Percentiles rank a stretch among this genome's conserved stretches.
Conservation (phyloP, 2,797 vertebrate species). For the Liasis olivaceus region DNA sequence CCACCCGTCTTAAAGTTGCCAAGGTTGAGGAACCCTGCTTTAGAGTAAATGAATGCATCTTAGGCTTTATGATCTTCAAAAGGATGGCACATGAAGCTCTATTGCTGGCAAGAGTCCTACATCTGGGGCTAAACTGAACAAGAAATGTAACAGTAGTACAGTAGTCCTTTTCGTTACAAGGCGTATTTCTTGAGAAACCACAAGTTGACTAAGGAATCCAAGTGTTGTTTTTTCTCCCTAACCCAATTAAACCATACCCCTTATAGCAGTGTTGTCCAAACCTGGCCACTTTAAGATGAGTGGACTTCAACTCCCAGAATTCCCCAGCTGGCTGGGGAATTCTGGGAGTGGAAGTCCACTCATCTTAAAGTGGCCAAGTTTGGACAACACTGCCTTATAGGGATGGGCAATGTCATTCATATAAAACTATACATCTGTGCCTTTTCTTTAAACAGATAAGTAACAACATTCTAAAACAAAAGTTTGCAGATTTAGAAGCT, state of each 20-base stretch:
- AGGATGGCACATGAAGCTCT: neutral
- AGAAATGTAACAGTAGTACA: neutral
- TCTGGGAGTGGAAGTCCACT: too few relatives aligned
- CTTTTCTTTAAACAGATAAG: neutral
- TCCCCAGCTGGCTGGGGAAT: too few relatives aligned
- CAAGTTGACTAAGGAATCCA: neutral
- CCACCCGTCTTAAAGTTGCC: neutral
- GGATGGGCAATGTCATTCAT: neutral
- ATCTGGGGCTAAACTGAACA: neutral
- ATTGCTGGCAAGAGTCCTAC: neutral
- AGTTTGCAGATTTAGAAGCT: constrained; percentile 38
- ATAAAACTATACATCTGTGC: neutral
- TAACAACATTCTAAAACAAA: constrained; percentile 29
- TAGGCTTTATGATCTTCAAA: neutral
- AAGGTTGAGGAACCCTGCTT: neutral
- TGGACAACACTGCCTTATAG: too few relatives aligned
- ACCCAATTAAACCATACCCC: neutral
- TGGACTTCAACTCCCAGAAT: too few relatives aligned
- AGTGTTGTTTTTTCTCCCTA: neutral
- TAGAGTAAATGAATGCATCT: neutral
- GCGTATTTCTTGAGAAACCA: neutral
- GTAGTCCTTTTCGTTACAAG: neutral
- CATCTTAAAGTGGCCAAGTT: too few relatives aligned
- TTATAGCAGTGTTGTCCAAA: too few relatives aligned
- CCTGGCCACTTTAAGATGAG: too few relatives aligned